phyloP scores from a whole-genome alignment of 2,113 vertebrate genomes.

The rabbit (Oryctolagus cuniculus) region DNA sequence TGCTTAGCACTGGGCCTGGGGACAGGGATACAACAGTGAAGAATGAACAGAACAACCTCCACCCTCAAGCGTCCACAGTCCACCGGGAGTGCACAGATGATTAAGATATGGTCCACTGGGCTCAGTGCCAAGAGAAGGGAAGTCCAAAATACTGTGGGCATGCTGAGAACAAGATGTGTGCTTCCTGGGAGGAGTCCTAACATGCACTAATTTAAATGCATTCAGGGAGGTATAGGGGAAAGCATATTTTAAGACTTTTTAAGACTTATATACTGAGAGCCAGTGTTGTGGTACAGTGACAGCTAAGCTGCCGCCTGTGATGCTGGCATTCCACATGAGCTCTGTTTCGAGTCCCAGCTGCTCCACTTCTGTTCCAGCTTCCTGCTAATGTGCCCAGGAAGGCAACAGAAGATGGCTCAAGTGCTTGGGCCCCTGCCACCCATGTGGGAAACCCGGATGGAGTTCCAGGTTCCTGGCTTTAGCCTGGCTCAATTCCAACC shows the following conservation, averaged over 20 bases:
- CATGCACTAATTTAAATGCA: not conserved
- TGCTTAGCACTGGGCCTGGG: not conserved
- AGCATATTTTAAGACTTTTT: not conserved
- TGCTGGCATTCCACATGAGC: too few relatives aligned
- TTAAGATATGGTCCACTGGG: not conserved
- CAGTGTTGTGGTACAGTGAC: too few relatives aligned
- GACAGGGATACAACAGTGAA: not conserved
- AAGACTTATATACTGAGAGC: too few relatives aligned
- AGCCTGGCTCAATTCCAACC: too few relatives aligned
- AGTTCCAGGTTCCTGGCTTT: too few relatives aligned
- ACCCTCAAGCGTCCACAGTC: not conserved
- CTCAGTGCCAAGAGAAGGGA: not conserved
- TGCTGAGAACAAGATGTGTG: rapidly evolving
- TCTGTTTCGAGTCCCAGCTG: too few relatives aligned
- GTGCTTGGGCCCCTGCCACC: too few relatives aligned
- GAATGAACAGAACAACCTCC: not conserved
- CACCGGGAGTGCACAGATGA: not conserved
- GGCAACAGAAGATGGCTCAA: too few relatives aligned
- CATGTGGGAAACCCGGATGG: too few relatives aligned
- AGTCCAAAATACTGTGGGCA: rapidly evolving
- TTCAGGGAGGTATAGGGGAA: not conserved
- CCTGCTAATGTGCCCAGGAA: too few relatives aligned
- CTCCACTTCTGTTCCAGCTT: too few relatives aligned
- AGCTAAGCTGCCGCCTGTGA: too few relatives aligned
- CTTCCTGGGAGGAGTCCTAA: not conserved